Evolutionary conservation across 1,140 invertebrate genomes (phyloP), one percentile per base, ranked within the genome.

Genomic region (Homalodisca vitripennis): DNA sequence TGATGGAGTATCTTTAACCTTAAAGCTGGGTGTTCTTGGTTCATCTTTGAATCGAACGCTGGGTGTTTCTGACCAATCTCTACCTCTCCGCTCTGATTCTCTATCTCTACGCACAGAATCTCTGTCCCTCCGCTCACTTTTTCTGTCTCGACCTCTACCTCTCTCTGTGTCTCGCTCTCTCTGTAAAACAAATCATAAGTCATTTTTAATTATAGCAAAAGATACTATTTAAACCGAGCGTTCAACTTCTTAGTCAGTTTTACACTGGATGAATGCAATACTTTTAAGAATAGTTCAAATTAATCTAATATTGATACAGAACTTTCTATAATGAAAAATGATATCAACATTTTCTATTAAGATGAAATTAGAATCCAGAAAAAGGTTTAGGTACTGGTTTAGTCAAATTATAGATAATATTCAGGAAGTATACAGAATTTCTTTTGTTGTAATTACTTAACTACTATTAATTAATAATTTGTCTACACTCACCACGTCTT

Each of bases 21-120:
- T 85, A 30, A 90, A 79, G 74, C 86, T 78, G 14, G 95, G 94
- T 24, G 94, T 97, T 70, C 84, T 83, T 1, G 93, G 92, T 79
- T 94, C 92, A 82, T 92, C 89, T 76, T 84, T 87, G 76, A 90
- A 90, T 29, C 85, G 73, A 17, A 75, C 78, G 0, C 88, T 88
- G 46, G 90, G 90, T 76, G 86, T 87, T 48, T 69, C 55, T 24
- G 57, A 57, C 67, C 67, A 69, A n/a, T 67, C 47, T 20, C 55
- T 30, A 32, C 34, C 60, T 20, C 67, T 20, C 22, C 60, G 34
- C 31, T 63, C 60, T 57, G 67, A 67, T 66, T 66, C 68, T 72
- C 73, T 65, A 1, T 67, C 70, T 26, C 68, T 73, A 47, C 69
- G 69, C 0, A 67, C 68, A 14, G 30, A 63, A 34, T 82, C 73